A percentile compares a stretch with the other conserved stretches of the same genome.
Conservation (phyloP, 2,888 invertebrate species). For the Meteorus cinctellus region DNA sequence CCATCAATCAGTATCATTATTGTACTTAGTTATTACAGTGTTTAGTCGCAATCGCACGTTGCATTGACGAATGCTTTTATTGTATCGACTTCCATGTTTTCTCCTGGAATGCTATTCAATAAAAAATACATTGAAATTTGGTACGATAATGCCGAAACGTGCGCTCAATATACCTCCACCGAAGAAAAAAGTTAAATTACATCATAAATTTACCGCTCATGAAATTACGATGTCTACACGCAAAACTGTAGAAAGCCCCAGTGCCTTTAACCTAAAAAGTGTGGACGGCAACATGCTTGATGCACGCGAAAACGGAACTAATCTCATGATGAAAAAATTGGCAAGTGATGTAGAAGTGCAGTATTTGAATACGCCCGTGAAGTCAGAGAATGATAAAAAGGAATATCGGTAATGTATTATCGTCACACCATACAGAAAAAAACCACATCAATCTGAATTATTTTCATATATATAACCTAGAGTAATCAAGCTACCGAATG, state of each 20-base stretch:
- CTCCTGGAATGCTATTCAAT: conserved; percentile 43
- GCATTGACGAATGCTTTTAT: background rate
- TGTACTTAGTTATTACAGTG: too few species aligned
- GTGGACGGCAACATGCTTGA: conserved; percentile 33
- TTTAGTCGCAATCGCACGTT: background rate
- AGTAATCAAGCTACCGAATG: conserved; percentile 81
- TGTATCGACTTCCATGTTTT: background rate
- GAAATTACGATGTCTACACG: conserved; percentile 43
- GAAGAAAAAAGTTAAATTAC: conserved; percentile 54
- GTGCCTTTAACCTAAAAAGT: conserved; percentile 29
- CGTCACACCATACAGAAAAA: conserved; percentile 51
- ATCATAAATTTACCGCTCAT: conserved; percentile 46
- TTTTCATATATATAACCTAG: conserved; percentile 69
- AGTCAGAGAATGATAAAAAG: conserved; percentile 86
- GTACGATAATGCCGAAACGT: conserved; percentile 58
- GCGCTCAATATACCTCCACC: conserved; percentile 50
- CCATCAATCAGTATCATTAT: too few species aligned
- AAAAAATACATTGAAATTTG: conserved; percentile 40
- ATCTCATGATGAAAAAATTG: background rate
- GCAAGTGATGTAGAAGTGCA: conserved; percentile 50
- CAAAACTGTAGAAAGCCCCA: conserved; percentile 7
- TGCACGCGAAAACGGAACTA: conserved; percentile 35
- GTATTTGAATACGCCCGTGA: conserved; percentile 77
- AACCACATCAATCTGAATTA: background rate
- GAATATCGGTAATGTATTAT: conserved; percentile 79